A percentile compares a stretch with the other conserved stretches of the same genome.
Conservation (phyloP, 2,888 invertebrate genomes). For the Parnassius orleans region DNA sequence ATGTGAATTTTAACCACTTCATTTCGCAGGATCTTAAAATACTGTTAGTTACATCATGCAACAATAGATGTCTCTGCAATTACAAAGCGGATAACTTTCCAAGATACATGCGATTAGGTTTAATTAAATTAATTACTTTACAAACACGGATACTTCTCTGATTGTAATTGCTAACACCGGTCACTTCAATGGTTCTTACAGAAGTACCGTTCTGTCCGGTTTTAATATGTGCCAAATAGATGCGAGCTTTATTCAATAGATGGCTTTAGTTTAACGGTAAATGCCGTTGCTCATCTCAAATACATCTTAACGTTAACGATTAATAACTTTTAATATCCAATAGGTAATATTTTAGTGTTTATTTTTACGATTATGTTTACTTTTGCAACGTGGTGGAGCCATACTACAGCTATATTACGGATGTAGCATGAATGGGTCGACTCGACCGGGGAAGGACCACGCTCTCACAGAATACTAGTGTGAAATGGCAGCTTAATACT, state of each 20-base stretch:
- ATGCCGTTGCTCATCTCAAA: slow-evolving; percentile 6
- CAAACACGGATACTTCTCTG: slow-evolving; percentile 38
- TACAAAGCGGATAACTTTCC: slow-evolving; percentile 21
- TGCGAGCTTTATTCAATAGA: slow-evolving; percentile 51
- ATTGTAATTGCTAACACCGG: slow-evolving; percentile 29
- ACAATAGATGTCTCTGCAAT: slow-evolving; percentile 47
- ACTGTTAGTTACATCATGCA: slow-evolving; percentile 29
- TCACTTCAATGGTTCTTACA: slow-evolving; percentile 41
- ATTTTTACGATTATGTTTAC: no score
- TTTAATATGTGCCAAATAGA: slow-evolving; percentile 47
- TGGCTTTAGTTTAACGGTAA: slow-evolving; percentile 45
- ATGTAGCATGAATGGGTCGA: no score
- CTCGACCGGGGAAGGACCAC: no score
- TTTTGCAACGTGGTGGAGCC: no score
- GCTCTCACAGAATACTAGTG: no score
- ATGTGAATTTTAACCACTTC: no score
- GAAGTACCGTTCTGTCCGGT: slow-evolving; percentile 48
- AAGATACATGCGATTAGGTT: slow-evolving; percentile 23
- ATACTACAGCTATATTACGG: no score
- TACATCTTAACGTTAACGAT: not conserved
- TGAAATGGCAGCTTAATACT: no score
- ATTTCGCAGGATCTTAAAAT: not conserved
- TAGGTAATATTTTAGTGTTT: no score
- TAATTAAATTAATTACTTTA: slow-evolving; percentile 47
- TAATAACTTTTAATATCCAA: no score